These are phyloP conservation scores for Hydrotaea cyrtoneurina DNA, from an alignment of 2,888 invertebrate genomes.

Conservation along the genomic window DNA sequence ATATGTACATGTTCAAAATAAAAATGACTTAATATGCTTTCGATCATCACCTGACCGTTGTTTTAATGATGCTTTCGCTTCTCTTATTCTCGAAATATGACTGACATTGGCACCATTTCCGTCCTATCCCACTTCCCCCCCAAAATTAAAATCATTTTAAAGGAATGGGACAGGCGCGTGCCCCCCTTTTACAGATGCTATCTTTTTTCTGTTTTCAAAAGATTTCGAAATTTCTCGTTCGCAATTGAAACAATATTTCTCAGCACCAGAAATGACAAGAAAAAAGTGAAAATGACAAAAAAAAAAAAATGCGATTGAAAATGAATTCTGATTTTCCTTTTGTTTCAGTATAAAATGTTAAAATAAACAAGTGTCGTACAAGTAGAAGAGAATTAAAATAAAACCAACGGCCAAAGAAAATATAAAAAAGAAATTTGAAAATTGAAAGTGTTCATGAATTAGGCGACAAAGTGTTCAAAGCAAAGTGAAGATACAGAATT, in stretches of 20 bases:
- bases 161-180: background rate
- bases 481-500: background rate
- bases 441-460: conserved; percentile 19
- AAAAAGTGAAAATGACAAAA: conserved; percentile 46
- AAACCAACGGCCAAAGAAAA: conserved; percentile 41
- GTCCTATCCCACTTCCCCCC: background rate
- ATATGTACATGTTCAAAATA: conserved; percentile 52
- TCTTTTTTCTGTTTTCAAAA: conserved; percentile 9
- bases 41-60: conserved; percentile 2
- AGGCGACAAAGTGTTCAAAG: conserved; percentile 12
- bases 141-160: background rate
- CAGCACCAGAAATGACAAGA: no score
- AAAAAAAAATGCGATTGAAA: conserved; percentile 39
- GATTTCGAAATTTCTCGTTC: conserved; percentile 41
- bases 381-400: conserved; percentile 21
- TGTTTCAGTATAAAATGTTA: conserved; percentile 47
- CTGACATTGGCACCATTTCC: conserved; percentile 1
- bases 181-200: background rate
- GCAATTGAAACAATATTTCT: conserved; percentile 47
- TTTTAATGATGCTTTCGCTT: background rate
- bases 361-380: conserved; percentile 45
- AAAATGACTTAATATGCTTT: conserved; percentile 48
- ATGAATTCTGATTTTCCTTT: conserved; percentile 37
- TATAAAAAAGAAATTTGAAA: background rate
- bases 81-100: background rate